Evolutionary conservation across 2,888 invertebrate species (phyloP).

Genomic region (Drosophila prolongata): DNA sequence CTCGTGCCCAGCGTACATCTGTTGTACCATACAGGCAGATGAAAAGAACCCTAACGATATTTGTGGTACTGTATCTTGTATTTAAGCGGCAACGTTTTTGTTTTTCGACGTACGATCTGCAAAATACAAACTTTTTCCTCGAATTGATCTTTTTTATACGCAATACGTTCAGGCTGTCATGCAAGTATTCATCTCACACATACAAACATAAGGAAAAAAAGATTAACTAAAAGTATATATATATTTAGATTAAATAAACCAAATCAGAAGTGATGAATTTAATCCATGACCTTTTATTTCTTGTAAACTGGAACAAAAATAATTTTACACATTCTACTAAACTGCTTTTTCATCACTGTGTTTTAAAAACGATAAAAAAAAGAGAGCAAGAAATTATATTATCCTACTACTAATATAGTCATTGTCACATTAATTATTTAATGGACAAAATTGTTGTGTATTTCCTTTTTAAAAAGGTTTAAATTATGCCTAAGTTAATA

Average conservation of each 20-base stretch:
- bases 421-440: too few relatives aligned
- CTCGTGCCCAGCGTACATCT: conserved; percentile 47
- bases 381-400: too few relatives aligned
- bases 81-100: conserved; percentile 37
- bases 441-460: not conserved
- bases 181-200: not conserved
- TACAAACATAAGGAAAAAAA: not conserved
- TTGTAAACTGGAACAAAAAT: too few relatives aligned
- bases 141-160: conserved; percentile 51
- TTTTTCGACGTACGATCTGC: conserved; percentile 56
- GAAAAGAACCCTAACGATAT: conserved; percentile 48
- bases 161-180: conserved; percentile 1
- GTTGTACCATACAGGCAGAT: conserved; percentile 18
- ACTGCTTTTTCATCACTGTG: too few relatives aligned
- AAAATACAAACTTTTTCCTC: conserved; percentile 69
- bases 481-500: not conserved
- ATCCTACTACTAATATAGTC: too few relatives aligned
- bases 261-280: not conserved
- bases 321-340: too few relatives aligned
- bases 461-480: not conserved
- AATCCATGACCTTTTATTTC: too few relatives aligned
- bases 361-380: too few relatives aligned
- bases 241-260: not conserved
- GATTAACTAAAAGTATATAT: not conserved
- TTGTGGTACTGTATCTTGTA: conserved; percentile 37